Evolutionary conservation across 1,140 invertebrate species (phyloP).

Genomic region (Homalodisca vitripennis): DNA sequence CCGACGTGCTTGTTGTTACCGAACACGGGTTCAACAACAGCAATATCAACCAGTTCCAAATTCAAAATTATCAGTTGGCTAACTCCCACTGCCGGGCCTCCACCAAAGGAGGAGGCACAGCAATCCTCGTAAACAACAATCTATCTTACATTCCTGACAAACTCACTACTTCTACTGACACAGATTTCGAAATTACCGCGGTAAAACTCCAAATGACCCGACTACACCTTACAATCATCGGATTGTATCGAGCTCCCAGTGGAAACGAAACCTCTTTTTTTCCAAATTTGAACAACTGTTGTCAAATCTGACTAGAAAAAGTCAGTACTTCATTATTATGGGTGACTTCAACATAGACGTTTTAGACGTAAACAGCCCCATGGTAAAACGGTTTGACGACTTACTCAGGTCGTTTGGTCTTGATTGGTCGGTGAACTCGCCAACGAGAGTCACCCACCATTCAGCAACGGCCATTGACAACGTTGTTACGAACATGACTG

Average conservation of each 20-base stretch:
- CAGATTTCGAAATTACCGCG: not conserved
- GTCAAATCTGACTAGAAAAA: not conserved
- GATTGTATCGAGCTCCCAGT: not conserved
- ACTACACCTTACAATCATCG: not conserved
- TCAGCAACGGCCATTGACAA: not conserved
- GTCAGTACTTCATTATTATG: not conserved
- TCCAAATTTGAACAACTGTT: not conserved
- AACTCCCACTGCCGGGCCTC: not conserved
- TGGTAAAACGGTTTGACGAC: not conserved
- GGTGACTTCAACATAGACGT: constrained; percentile 11
- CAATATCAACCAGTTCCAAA: not conserved
- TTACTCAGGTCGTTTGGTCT: not conserved
- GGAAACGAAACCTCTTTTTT: not conserved
- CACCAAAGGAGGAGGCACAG: not conserved
- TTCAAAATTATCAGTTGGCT: not conserved
- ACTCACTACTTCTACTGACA: not conserved
- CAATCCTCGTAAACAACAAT: not conserved
- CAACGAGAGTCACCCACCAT: not conserved
- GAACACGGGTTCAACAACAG: not conserved
- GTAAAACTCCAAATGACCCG: not conserved
- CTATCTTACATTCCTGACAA: not conserved
- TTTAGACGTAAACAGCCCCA: not conserved
- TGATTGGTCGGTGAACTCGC: constrained; percentile 1
- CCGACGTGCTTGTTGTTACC: not conserved
- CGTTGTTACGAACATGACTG: not conserved